Evolutionary conservation across 2,113 vertebrate species (phyloP).

Genomic region (Romanogobio albipinnatus): DNA sequence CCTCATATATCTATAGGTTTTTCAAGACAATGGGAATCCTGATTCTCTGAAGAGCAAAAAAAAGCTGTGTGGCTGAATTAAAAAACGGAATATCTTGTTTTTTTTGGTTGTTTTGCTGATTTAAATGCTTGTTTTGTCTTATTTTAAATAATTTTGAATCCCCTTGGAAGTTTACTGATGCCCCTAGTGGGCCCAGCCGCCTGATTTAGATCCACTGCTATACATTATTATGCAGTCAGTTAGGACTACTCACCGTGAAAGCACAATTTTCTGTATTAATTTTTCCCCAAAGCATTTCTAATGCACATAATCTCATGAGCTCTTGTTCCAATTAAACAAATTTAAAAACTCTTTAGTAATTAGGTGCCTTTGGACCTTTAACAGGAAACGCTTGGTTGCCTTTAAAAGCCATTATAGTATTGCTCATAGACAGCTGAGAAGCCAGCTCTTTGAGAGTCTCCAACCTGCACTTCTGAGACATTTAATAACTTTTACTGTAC

Average conservation of each 20-base stretch:
- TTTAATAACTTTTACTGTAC: constrained; percentile 19
- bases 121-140: not conserved
- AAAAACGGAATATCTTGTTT: not conserved
- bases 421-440: constrained; percentile 20
- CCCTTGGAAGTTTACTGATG: not conserved
- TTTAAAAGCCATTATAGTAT: constrained; percentile 14
- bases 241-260: not conserved
- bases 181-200: not conserved
- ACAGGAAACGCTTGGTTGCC: constrained; percentile 30
- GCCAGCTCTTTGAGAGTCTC: not conserved
- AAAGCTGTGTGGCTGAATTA: not conserved
- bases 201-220: not conserved
- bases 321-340: constrained; percentile 13
- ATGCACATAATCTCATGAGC: constrained; percentile 6
- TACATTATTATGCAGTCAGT: not conserved
- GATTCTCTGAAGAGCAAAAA: not conserved
- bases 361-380: not conserved
- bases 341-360: constrained; percentile 19
- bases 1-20: not conserved
- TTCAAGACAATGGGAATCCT: not conserved
- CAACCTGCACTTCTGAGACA: not conserved
- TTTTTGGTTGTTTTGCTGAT: not conserved
- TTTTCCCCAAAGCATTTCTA: not conserved
- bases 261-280: not conserved
- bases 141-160: not conserved